Evolutionary conservation across 2,113 vertebrate genomes (phyloP).

Genomic region (Aspidoscelis tigris): DNA sequence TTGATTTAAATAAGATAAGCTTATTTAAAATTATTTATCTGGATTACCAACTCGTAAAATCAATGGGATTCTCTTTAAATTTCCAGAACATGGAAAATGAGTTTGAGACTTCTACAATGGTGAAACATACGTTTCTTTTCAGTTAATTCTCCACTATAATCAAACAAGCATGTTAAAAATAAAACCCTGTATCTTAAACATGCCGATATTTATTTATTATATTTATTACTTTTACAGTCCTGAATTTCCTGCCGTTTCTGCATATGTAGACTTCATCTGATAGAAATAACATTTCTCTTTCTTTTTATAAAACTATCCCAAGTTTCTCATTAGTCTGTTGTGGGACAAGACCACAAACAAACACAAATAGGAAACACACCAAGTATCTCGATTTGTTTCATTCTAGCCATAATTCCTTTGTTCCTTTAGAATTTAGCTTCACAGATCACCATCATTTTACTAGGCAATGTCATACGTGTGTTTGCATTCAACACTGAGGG

Average conservation of each 20-base stretch:
- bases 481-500: background rate
- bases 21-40: background rate
- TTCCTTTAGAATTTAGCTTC: background rate
- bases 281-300: background rate
- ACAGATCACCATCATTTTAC: background rate
- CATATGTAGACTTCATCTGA: background rate
- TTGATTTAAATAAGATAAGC: constrained; percentile 4
- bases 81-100: background rate
- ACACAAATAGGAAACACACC: background rate
- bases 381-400: background rate
- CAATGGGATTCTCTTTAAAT: background rate
- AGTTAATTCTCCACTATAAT: background rate
- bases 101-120: background rate
- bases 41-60: background rate
- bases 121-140: background rate
- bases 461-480: background rate
- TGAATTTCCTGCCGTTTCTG: background rate
- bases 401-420: background rate
- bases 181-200: no score
- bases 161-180: background rate
- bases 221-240: background rate
- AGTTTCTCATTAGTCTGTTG: background rate
- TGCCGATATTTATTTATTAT: background rate
- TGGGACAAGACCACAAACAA: background rate
- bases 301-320: rapidly evolving